phyloP scores from a whole-genome alignment of 1,140 invertebrate genomes.

The Stegodyphus mimosarum region DNA sequence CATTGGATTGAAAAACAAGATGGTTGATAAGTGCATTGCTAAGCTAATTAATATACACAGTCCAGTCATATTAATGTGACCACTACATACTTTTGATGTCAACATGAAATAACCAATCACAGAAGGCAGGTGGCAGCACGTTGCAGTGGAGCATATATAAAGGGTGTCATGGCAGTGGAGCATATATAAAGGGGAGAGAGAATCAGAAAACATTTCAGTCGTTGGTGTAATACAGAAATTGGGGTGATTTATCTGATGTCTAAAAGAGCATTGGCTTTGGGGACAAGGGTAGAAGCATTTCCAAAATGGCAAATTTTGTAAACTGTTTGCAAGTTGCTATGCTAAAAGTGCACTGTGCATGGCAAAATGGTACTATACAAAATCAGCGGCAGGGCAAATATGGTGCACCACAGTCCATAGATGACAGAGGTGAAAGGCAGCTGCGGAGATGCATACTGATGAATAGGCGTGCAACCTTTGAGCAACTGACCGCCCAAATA shows the following conservation, averaged over 20 bases:
- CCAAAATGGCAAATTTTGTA: background rate
- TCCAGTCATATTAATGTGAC: too few species aligned
- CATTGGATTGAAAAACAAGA: too few species aligned
- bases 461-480: constrained; percentile 2
- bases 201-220: background rate
- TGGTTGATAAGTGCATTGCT: too few species aligned
- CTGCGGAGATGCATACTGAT: background rate
- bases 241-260: constrained; percentile 1
- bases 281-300: too few species aligned
- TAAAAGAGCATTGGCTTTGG: background rate
- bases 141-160: too few species aligned
- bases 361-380: constrained; percentile 2
- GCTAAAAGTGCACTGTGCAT: constrained; percentile 13
- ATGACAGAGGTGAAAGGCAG: background rate
- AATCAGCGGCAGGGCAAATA: constrained; percentile 7
- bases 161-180: too few species aligned
- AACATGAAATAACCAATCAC: too few species aligned
- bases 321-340: constrained; percentile 1
- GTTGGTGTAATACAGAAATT: constrained; percentile 4
- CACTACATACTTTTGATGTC: too few species aligned
- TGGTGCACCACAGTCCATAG: constrained; percentile 11
- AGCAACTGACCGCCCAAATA: constrained; percentile 10
- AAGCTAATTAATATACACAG: too few species aligned
- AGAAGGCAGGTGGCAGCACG: too few species aligned
- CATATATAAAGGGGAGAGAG: background rate